Evolutionary conservation across 2,113 vertebrate species (phyloP).

Genomic region (Myotis brandtii): DNA sequence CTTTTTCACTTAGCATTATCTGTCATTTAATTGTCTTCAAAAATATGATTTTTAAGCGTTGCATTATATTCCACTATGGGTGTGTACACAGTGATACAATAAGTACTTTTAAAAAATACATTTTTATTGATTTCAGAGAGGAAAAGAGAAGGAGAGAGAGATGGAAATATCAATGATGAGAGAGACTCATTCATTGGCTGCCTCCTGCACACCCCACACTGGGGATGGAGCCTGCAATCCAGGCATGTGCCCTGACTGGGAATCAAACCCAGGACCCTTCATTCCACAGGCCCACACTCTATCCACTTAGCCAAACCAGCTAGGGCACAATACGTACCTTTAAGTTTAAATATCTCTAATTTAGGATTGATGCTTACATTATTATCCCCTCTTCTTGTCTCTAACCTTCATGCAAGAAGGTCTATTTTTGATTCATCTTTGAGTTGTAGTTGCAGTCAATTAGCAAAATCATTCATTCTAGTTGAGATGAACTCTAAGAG

Average conservation of each 20-base stretch:
- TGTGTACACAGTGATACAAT: no score
- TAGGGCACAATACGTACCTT: not conserved
- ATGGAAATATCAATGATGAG: no score
- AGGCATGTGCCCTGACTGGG: no score
- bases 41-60: not conserved
- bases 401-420: not conserved
- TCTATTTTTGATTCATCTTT: constrained; percentile 18
- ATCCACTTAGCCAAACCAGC: no score
- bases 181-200: no score
- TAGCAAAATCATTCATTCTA: not conserved
- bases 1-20: not conserved
- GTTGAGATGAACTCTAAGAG: not conserved
- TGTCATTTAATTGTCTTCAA: not conserved
- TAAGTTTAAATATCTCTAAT: constrained; percentile 7
- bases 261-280: no score
- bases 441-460: not conserved
- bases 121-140: no score
- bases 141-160: no score
- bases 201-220: no score
- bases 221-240: no score
- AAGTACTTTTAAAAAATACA: no score
- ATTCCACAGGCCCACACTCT: no score
- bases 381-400: not conserved
- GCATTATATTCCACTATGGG: not conserved
- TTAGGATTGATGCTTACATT: not conserved